Conservation (phyloP, 2,113 vertebrate genomes). For the Protobothrops mucrosquamatus region DNA sequence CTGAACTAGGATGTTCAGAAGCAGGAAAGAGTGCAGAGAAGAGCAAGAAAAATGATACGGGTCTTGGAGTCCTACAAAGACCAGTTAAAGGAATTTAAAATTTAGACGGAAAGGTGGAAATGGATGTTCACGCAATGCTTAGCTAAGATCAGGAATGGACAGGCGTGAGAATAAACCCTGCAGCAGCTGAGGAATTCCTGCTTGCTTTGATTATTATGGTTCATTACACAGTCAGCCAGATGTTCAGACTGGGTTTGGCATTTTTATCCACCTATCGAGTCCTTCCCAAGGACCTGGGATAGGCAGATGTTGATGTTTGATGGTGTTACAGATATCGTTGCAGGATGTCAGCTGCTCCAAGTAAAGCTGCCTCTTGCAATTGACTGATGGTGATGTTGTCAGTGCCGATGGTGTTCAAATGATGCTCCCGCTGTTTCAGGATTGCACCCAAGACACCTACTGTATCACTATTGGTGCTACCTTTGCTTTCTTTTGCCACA, state of each 20-base stretch:
- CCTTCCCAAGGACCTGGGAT: too few species aligned
- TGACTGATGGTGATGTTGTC: background rate
- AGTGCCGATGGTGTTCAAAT: background rate
- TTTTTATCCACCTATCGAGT: too few species aligned
- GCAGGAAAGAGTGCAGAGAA: background rate
- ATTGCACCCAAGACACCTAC: too few species aligned
- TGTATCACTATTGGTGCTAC: background rate
- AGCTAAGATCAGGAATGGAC: background rate
- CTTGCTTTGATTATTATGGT: conserved; percentile 58
- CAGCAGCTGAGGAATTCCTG: conserved; percentile 70
- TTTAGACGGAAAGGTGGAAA: background rate
- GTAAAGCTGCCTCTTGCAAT: too few species aligned
- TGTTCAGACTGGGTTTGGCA: too few species aligned
- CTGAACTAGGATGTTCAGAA: background rate
- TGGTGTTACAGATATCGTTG: too few species aligned
- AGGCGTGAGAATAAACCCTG: background rate
- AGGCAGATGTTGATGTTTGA: too few species aligned
- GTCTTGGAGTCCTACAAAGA: background rate
- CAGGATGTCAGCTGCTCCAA: too few species aligned
- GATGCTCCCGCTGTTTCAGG: too few species aligned
- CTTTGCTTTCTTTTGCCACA: background rate
- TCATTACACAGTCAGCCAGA: too few species aligned
- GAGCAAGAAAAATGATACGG: background rate
- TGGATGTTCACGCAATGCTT: background rate
- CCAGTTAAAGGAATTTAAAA: background rate